A percentile compares a stretch with the other conserved stretches of the same genome.
These are phyloP conservation scores for Drosophila eohydei DNA, from an alignment of 2,888 invertebrate species.

Conservation along the genomic window DNA sequence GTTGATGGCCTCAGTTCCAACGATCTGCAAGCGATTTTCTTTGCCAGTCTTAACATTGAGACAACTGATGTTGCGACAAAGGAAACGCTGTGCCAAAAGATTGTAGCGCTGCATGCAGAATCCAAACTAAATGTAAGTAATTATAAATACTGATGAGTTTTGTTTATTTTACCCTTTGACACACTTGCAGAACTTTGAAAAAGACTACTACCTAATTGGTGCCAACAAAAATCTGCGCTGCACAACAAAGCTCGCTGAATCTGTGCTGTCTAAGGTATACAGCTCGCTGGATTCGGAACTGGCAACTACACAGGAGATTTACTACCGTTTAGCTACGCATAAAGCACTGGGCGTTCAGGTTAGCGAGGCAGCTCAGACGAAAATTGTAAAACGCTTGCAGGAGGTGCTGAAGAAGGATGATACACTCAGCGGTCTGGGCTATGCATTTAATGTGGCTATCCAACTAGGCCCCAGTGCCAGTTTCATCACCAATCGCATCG, in stretches of 20 bases:
- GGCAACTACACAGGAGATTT: conserved; percentile 89
- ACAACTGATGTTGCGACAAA: conserved; percentile 87
- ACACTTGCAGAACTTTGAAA: conserved; percentile 85
- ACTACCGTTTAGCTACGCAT: conserved; percentile 90
- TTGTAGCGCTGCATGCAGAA: conserved; percentile 74
- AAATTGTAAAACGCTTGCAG: conserved; percentile 90
- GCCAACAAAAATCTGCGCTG: conserved; percentile 87
- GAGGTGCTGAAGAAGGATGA: conserved; percentile 94
- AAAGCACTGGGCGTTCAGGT: conserved; percentile 89
- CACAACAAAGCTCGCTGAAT: conserved; percentile 86
- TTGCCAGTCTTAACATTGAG: conserved; percentile 90
- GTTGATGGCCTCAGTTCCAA: conserved; percentile 86
- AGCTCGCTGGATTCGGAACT: conserved; percentile 88
- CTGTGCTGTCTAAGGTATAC: conserved; percentile 86
- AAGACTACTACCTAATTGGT: conserved; percentile 89
- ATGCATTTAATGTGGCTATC: conserved; percentile 93
- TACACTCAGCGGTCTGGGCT: conserved; percentile 91
- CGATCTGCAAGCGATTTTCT: conserved; percentile 89
- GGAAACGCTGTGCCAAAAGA: conserved; percentile 86
- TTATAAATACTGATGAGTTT: not conserved
- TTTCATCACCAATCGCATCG: conserved; percentile 91
- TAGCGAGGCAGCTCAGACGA: conserved; percentile 89
- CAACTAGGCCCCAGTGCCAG: conserved; percentile 88
- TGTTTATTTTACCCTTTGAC: not conserved
- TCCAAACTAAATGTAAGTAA: conserved; percentile 86